Evolutionary conservation across 92 coral and sea anemone genomes (phyloP), one percentile per base, ranked within the genome.

Genomic region (Phymanthus crucifer): DNA sequence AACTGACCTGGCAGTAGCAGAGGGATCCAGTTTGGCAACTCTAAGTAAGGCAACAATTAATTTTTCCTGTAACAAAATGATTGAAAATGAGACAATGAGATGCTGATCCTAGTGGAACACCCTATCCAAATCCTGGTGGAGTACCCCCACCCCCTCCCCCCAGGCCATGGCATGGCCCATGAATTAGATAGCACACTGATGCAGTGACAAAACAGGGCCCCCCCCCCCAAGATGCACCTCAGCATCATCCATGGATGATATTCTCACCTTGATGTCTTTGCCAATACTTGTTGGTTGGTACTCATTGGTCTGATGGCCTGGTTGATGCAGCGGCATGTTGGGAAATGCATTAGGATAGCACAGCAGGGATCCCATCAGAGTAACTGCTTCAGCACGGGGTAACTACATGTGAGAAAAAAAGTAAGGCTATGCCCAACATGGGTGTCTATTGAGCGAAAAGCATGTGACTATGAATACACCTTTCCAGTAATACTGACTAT

Each of bases 351-450:
- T 95, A 21, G 99, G 98, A 74, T 88, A 93, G 75, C 98, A 90
- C 83, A 95, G 26, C 72, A 95, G 56, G 13, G 99, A 95, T 4
- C 94, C 99, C 73, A 95, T 83, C 54, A 95, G 75, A 2, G 98
- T 90, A 6, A 91, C 94, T 3, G 99, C 99, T 79, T 95, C 98
- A 4, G 94, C 93, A 87, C 99, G 92, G 13, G 99, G 99, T n/a
- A 93, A 83, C 99, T 95, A 87, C 17, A 33, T 26, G 72, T 12
- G 27, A 84, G 27, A 36, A 46, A 1, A 17, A 32, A 46, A 37
- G 10, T 12, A 18, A 79, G 10, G 7, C 11, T 17, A 72, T 43
- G 46, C 50, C n/a, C n/a, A n/a, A n/a, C n/a, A n/a, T n/a, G n/a
- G n/a, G n/a, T n/a, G n/a, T n/a, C n/a, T n/a, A n/a, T n/a, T n/a